These are phyloP conservation scores for rat (Rattus norvegicus) DNA, from an alignment of 2,113 vertebrate species.

Conservation along the genomic window DNA sequence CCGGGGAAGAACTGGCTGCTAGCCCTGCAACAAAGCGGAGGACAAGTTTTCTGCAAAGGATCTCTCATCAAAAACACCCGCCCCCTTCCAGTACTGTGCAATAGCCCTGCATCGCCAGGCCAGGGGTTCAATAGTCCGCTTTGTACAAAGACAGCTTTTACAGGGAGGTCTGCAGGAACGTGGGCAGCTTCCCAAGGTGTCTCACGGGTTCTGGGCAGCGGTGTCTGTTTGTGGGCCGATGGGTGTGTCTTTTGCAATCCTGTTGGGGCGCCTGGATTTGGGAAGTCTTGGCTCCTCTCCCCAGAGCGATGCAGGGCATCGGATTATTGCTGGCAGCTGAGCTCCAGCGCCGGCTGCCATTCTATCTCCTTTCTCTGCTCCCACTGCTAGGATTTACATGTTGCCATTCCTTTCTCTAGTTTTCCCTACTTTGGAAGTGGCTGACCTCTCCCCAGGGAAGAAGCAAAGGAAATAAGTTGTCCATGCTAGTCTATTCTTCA, in stretches of 20 bases:
- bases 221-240: conserved; percentile 73
- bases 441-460: conserved; percentile 31
- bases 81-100: background rate
- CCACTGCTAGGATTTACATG: conserved; percentile 1
- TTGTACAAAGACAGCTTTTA: conserved; percentile 68
- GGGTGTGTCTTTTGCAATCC: conserved; percentile 78
- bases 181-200: conserved; percentile 78
- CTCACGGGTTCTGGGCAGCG: conserved; percentile 80
- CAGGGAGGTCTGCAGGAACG: conserved; percentile 73
- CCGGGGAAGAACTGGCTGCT: conserved; percentile 41
- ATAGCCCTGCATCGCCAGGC: conserved; percentile 48
- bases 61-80: background rate
- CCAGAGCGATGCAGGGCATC: conserved; percentile 47
- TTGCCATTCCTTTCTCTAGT: conserved; percentile 47
- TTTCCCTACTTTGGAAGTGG: background rate
- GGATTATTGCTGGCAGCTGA: conserved; percentile 65
- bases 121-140: conserved; percentile 52
- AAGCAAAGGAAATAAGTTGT: conserved; percentile 64
- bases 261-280: conserved; percentile 73
- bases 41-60: conserved; percentile 42
- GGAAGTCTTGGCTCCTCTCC: conserved; percentile 75
- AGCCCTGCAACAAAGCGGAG: conserved; percentile 17
- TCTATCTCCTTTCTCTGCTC: background rate
- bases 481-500: conserved; percentile 46
- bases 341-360: background rate